Evolutionary conservation across 2,888 invertebrate genomes (phyloP).

Genomic region (Agonopterix arenella): DNA sequence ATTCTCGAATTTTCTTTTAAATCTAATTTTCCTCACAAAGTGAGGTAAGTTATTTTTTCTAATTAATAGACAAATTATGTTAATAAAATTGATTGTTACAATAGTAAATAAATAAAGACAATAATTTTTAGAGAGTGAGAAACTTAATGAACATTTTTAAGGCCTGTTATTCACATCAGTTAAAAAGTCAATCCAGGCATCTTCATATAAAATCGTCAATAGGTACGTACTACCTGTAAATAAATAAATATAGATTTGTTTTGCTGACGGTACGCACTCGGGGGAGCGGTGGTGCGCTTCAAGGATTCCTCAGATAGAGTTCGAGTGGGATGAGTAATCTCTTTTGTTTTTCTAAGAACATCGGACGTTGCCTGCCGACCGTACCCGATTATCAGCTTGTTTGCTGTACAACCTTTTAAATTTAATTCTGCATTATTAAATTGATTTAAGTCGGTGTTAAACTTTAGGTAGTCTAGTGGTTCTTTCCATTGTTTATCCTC

Average conservation of each 20-base stretch:
- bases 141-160: too few species aligned
- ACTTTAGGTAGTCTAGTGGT: too few species aligned
- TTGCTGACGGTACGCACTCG: conserved; percentile 53
- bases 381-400: conserved; percentile 56
- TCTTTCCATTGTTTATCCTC: too few species aligned
- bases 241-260: background rate
- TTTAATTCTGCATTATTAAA: conserved; percentile 24
- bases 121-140: too few species aligned
- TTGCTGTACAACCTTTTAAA: conserved; percentile 37
- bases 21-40: too few species aligned
- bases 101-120: too few species aligned
- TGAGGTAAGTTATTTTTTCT: too few species aligned
- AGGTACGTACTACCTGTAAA: background rate
- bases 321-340: conserved; percentile 73
- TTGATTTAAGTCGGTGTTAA: background rate
- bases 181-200: too few species aligned
- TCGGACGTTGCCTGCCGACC: conserved; percentile 31
- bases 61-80: too few species aligned
- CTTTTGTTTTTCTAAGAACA: conserved; percentile 72
- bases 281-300: conserved; percentile 50
- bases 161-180: too few species aligned
- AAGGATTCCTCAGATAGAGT: conserved; percentile 71
- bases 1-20: too few species aligned
- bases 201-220: background rate
- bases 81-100: too few species aligned